Evolutionary conservation across 2,888 invertebrate species (phyloP).

Genomic region (Diarsia mendica): DNA sequence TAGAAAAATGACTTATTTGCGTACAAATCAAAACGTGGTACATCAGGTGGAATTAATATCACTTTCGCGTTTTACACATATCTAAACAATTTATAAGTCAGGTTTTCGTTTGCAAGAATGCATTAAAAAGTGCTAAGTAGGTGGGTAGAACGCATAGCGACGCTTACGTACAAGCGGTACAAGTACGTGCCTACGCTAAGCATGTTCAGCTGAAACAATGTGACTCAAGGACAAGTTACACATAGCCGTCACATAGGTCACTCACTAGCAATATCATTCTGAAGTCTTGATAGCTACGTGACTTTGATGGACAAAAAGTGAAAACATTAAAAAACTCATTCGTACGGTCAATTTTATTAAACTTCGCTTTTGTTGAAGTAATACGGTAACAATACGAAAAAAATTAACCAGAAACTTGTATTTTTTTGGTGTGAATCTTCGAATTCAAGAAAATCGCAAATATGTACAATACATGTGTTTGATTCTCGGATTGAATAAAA

Average conservation of each 20-base stretch:
- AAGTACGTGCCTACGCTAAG: conserved; percentile 39
- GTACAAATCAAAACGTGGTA: not conserved
- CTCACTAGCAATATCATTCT: conserved; percentile 16
- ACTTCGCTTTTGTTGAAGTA: not conserved
- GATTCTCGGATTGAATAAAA: not conserved
- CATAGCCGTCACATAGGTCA: conserved; percentile 10
- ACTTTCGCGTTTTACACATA: not conserved
- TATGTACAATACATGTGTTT: not conserved
- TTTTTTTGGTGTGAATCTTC: not conserved
- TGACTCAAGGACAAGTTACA: conserved; percentile 47
- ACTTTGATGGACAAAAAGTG: not conserved
- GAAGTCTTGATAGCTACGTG: conserved; percentile 29
- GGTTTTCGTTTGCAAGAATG: not conserved
- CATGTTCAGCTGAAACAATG: conserved; percentile 62
- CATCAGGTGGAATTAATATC: not conserved
- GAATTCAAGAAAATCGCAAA: not conserved
- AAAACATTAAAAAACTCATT: not conserved
- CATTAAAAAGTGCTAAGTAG: conserved; percentile 10
- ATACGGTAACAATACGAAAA: not conserved
- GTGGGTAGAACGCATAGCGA: conserved; percentile 21
- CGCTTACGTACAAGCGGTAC: not conserved
- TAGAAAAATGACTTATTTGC: not conserved
- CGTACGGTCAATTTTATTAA: not conserved
- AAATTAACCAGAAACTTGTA: not conserved
- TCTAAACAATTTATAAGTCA: conserved; percentile 4